phyloP scores from a whole-genome alignment of 2,113 vertebrate species.

The Gallinago jamesoni region DNA sequence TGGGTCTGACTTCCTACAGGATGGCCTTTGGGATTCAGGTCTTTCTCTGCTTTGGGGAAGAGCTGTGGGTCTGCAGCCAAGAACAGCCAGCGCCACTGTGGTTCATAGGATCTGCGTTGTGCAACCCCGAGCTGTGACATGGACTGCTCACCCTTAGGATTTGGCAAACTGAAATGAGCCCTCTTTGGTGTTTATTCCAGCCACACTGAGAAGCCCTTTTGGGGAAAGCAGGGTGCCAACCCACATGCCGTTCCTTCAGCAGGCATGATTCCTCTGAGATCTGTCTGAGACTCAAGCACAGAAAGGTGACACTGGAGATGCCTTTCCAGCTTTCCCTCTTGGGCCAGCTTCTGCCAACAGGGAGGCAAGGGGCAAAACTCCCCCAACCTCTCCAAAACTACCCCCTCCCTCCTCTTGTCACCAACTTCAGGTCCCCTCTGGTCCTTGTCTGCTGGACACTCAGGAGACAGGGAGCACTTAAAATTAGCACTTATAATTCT shows the following conservation, averaged over 20 bases:
- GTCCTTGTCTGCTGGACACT: not conserved
- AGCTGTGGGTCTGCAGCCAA: not conserved
- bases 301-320: not conserved
- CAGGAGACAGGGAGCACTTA: not conserved
- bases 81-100: not conserved
- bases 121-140: rapidly evolving
- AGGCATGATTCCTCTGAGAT: not conserved
- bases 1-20: not conserved
- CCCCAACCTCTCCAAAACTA: not conserved
- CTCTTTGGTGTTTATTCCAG: not conserved
- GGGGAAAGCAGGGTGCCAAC: not conserved
- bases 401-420: not conserved
- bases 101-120: not conserved
- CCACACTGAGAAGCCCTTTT: not conserved
- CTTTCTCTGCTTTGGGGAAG: not conserved
- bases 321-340: not conserved
- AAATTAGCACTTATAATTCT: not conserved
- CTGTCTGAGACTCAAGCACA: not conserved
- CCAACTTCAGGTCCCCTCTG: not conserved
- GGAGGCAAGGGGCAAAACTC: not conserved
- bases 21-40: not conserved
- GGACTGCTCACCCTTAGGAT: not conserved
- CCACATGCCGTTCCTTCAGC: not conserved
- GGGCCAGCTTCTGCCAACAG: not conserved
- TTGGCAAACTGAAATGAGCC: not conserved